Evolutionary conservation across 2,113 vertebrate genomes (phyloP), one percentile per base, ranked within the genome.

Genomic region (Gymnocephalus cernua): DNA sequence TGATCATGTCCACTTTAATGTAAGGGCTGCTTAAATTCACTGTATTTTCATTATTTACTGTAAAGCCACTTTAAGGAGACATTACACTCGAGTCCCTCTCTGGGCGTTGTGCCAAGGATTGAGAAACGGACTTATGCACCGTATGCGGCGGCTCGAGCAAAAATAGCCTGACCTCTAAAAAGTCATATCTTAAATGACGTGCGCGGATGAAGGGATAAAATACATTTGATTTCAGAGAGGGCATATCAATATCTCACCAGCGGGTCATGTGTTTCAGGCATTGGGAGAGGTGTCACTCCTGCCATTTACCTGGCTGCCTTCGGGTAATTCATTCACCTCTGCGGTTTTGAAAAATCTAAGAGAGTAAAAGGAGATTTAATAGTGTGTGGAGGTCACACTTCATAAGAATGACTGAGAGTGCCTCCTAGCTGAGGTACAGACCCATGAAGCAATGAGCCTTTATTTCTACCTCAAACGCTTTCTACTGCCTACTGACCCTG

Each of bases 381-480:
- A 92, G 89, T 89, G 82, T 88, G 85, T 77, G 77, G 91, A 92
- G 94, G 92, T 93, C 91, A 92, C 86, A 86, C 89, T 88, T 91
- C 83, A 94, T 89, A 80, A 93, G 91, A 92, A 89, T 86, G 77
- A 88, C 73, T 87, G 86, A 90, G 84, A 77, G 80, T 76, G 89
- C 82, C 91, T 93, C 86, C 75, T 85, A 69, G 85, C 87, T 77
- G 77, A 82, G 83, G 75, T 71, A 82, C 61, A 88, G 90, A 83
- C 84, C 84, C 77, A 71, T 57, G 74, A 88, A 91, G 87, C 86
- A 89, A 92, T 92, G 85, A 89, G 87, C 68, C 87, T 91, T 93
- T 91, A 90, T 88, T 94, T 93, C 92, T 92, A 80, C 74, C 91
- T 92, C 85, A 90, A 85, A 91, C 44, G 47, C 84, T 88, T 86